These are phyloP conservation scores for Halesus radiatus DNA, from an alignment of 1,140 invertebrate genomes.

Conservation along the genomic window DNA sequence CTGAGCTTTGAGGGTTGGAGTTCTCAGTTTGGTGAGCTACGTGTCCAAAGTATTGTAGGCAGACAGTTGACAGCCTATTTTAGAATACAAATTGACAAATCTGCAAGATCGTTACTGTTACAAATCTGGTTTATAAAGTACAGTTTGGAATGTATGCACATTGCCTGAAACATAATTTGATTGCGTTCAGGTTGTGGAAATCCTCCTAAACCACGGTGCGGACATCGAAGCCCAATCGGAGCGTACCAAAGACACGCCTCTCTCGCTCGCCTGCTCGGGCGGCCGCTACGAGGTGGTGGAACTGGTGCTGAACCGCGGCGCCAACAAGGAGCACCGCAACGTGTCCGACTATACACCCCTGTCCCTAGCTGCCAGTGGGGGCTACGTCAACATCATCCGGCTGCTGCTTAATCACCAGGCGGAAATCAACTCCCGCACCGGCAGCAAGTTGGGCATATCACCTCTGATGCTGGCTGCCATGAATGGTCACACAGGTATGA, in stretches of 20 bases:
- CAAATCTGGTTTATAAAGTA: no score
- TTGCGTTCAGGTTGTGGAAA: slow-evolving; percentile 81
- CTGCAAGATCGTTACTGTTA: no score
- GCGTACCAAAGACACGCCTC: slow-evolving; percentile 97
- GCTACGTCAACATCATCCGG: slow-evolving; percentile 99
- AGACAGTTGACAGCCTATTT: background rate
- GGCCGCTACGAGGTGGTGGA: slow-evolving; percentile 98
- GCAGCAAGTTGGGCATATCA: slow-evolving; percentile 97
- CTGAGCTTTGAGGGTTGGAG: no score
- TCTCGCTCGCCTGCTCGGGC: slow-evolving; percentile 97
- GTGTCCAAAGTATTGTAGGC: background rate
- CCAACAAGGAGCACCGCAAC: slow-evolving; percentile 99
- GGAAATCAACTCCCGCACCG: slow-evolving; percentile 98
- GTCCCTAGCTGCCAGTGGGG: slow-evolving; percentile 96
- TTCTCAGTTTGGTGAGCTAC: no score
- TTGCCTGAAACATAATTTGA: no score
- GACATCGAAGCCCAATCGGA: slow-evolving; percentile 99
- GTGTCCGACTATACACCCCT: slow-evolving; percentile 99
- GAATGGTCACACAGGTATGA: slow-evolving; percentile 92
- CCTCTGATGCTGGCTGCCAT: slow-evolving; percentile 99
- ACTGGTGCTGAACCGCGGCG: slow-evolving; percentile 86
- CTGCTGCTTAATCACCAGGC: slow-evolving; percentile 90
- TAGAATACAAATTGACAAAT: no score
- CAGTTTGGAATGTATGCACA: no score
- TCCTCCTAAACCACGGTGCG: slow-evolving; percentile 91